Conservation (phyloP, 1,140 invertebrate genomes). For the Microplitis mediator region DNA sequence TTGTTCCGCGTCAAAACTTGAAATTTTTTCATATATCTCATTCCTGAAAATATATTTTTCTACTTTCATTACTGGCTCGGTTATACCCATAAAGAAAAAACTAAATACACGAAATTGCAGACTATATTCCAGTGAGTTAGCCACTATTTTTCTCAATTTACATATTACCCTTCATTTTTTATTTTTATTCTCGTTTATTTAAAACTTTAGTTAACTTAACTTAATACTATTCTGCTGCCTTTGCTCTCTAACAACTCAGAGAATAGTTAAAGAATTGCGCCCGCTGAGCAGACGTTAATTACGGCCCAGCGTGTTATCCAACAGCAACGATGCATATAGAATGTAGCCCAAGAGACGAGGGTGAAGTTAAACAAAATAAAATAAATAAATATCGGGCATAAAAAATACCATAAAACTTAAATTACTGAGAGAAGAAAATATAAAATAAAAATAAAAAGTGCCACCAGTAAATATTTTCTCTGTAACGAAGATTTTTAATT, state of each 20-base stretch:
- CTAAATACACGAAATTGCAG: too few species aligned
- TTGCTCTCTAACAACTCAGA: background rate
- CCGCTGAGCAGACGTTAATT: background rate
- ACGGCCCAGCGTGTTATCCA: background rate
- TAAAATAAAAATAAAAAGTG: too few species aligned
- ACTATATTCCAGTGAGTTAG: too few species aligned
- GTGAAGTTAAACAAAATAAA: background rate
- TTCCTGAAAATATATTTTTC: too few species aligned
- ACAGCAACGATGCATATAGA: background rate
- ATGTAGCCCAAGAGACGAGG: background rate
- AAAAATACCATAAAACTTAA: background rate
- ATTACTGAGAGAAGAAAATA: background rate
- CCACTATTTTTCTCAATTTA: background rate
- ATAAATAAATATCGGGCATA: background rate
- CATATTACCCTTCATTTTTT: background rate
- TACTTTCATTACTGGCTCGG: too few species aligned
- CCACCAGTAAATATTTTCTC: too few species aligned
- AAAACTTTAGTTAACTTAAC: background rate
- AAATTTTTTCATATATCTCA: too few species aligned
- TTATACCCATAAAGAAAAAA: too few species aligned
- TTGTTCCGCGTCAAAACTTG: too few species aligned
- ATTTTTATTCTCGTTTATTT: background rate
- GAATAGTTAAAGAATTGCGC: background rate
- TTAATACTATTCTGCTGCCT: background rate
- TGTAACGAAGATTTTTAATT: too few species aligned